Base-by-base conservation (phyloP, 2,113 vertebrate species). In the Panthera uncia region DNA sequence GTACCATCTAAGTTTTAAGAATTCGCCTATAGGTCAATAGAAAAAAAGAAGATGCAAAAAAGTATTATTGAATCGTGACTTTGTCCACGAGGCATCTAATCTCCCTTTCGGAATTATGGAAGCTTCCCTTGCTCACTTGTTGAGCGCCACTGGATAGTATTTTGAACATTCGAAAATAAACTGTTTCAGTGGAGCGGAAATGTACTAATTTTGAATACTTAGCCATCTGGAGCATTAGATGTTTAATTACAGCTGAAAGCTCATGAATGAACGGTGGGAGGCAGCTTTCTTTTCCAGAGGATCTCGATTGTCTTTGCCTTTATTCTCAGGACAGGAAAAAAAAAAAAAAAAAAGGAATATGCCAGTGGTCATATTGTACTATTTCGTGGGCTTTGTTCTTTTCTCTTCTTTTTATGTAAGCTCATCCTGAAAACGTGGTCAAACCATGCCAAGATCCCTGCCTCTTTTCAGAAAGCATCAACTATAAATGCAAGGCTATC, bases 181-280 rank as follows among this genome's bases (percentile, higher is more conserved):
- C 14, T 3, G 0, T 98, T 98, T 97, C 96, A 98, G 84, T 69
- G 94, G 96, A 98, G 89, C 78, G 94, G 97, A 98, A 98, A 98
- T 98, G 93, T 98, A 98, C 98, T 97, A 97, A 98, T 98, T 98
- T 98, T 98, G 97, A 98, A 98, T 97, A 98, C 97, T 98, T 98
- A 98, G 97, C 97, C 98, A 98, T 98, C 98, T 99, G 98, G 98
- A 98, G 95, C 96, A 98, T 98, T 98, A 98, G 97, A 95, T 98
- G 97, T 95, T 98, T 98, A 98, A 98, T 98, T 98, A 97, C 98
- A 98, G 88, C 89, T 98, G 95, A 98, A 98, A 98, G 98, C 80
- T 98, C 57, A 96, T 84, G 95, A 98, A 98, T 98, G 98, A 99
- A 97, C 91, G 98, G 96, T 97, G 88, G 83, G 95, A 98, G 96